A percentile compares a stretch with the other conserved stretches of the same genome.
Evolutionary conservation across 2,888 invertebrate species (phyloP).

Genomic region (Adineta ricciae): DNA sequence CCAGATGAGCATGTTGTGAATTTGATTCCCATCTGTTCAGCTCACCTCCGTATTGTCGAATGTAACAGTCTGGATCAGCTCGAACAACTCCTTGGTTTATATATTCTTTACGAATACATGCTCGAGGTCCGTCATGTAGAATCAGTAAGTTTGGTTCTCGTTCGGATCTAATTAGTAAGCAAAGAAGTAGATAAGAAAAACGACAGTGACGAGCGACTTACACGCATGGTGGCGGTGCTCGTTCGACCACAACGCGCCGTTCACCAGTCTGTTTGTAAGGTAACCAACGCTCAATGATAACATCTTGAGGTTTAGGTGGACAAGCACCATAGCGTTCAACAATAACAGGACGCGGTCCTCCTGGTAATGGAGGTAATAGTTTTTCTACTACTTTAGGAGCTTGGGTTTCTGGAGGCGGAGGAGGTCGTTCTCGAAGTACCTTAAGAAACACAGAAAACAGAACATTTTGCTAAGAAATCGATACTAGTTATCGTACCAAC

Average conservation of each 20-base stretch:
- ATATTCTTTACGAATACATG: neutral
- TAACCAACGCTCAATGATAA: constrained; percentile 7
- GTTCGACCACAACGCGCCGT: neutral
- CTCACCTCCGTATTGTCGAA: neutral
- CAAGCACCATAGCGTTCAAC: neutral
- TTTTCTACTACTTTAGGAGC: neutral
- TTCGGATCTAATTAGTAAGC: neutral
- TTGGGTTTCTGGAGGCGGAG: neutral
- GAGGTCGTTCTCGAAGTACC: constrained; percentile 1
- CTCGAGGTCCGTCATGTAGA: neutral
- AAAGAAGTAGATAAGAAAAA: neutral
- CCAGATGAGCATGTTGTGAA: neutral
- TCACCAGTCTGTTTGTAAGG: neutral
- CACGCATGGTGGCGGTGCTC: neutral
- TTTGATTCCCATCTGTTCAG: neutral
- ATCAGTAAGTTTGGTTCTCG: neutral
- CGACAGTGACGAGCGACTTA: neutral
- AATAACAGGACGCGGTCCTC: neutral
- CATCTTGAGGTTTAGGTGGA: neutral
- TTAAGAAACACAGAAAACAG: neutral
- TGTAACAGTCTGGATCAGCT: neutral
- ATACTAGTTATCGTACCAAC: neutral
- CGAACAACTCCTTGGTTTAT: constrained; percentile 2
- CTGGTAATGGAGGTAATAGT: neutral
- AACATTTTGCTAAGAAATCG: neutral